Evolutionary conservation across 2,113 vertebrate genomes (phyloP).

Genomic region (Phocoena sinus): DNA sequence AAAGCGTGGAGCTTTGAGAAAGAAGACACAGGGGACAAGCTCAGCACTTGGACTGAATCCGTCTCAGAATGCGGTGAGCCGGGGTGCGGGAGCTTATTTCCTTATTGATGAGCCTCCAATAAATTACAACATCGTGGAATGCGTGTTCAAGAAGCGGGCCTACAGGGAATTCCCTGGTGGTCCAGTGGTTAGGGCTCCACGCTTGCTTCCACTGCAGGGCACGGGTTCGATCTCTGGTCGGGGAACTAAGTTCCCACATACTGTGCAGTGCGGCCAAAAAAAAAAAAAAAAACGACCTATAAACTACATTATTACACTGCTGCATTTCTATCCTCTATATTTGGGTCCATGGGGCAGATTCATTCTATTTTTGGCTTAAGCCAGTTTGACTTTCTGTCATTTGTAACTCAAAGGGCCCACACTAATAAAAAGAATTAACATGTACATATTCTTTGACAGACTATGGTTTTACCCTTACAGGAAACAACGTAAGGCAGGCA

Average conservation of each 20-base stretch:
- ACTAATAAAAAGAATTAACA: not conserved
- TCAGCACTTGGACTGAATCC: not conserved
- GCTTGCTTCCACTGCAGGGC: not conserved
- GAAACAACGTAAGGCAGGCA: not conserved
- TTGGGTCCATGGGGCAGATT: not conserved
- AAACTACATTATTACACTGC: not conserved
- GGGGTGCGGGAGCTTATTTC: not conserved
- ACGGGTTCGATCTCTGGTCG: rapidly evolving
- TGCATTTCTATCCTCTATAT: not conserved
- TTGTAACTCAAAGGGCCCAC: not conserved
- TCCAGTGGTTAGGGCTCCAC: not conserved
- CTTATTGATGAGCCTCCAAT: not conserved
- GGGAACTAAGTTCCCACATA: not conserved
- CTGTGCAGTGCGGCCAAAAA: not conserved
- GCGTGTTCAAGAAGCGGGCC: not conserved
- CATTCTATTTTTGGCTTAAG: not conserved
- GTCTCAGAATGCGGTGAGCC: not conserved
- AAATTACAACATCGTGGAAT: not conserved
- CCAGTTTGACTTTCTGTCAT: not conserved
- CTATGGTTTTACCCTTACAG: not conserved
- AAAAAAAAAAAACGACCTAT: not conserved
- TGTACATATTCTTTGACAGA: not conserved
- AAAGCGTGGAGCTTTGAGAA: not conserved
- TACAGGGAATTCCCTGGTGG: not conserved
- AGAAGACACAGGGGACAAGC: not conserved